phyloP scores from a whole-genome alignment of 2,888 invertebrate genomes.

The Coelinius sp. region DNA sequence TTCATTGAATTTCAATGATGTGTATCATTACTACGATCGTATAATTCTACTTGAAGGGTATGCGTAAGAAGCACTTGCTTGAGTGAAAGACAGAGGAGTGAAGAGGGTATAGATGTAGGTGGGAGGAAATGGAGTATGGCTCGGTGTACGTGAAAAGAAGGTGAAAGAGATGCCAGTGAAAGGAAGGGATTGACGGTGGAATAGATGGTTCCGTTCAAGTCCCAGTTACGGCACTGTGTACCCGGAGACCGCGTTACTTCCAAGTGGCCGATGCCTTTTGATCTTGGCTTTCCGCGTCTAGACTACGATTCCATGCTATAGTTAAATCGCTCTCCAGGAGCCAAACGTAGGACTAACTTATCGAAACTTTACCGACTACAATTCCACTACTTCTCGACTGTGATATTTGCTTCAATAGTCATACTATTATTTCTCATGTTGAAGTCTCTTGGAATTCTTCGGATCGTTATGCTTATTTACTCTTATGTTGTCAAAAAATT shows the following conservation, averaged over 20 bases:
- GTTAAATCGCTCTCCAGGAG: conserved; percentile 22
- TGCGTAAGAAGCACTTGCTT: conserved; percentile 27
- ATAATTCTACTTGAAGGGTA: conserved; percentile 46
- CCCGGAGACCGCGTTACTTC: conserved; percentile 60
- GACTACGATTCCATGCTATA: conserved; percentile 53
- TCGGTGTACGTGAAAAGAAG: conserved; percentile 17
- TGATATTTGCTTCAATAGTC: conserved; percentile 51
- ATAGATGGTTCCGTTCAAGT: conserved; percentile 38
- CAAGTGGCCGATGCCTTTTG: conserved; percentile 63
- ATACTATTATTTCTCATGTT: conserved; percentile 6
- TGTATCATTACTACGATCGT: conserved; percentile 51
- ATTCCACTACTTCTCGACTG: conserved; percentile 31
- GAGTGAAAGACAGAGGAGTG: conserved; percentile 37
- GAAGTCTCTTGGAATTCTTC: neutral
- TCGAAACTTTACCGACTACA: conserved; percentile 60
- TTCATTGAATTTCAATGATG: conserved; percentile 44
- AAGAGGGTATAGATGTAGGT: neutral
- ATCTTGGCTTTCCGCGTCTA: conserved; percentile 56
- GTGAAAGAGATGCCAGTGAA: conserved; percentile 16
- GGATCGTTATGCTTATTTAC: neutral
- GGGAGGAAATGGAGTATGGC: conserved; percentile 12
- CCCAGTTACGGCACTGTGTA: conserved; percentile 38
- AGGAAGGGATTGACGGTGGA: conserved; percentile 34
- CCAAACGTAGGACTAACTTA: conserved; percentile 55
- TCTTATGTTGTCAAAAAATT: too few species aligned